These are phyloP conservation scores for Hetaerina titia DNA, from an alignment of 2,888 invertebrate genomes.

Conservation along the genomic window DNA sequence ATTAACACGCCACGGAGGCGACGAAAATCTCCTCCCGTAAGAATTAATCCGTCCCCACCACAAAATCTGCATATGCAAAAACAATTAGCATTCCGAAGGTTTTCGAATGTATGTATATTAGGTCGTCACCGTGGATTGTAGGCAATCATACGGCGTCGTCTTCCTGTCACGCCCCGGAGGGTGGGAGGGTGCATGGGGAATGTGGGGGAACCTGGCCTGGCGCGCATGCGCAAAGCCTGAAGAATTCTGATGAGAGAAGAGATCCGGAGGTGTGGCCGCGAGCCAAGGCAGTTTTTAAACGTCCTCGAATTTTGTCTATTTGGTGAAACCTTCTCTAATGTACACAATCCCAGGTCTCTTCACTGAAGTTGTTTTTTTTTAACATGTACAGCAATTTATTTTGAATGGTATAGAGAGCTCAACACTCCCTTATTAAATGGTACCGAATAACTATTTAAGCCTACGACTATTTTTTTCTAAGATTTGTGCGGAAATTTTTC, in stretches of 20 bases:
- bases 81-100: slow-evolving; percentile 1
- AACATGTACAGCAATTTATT: too few species aligned
- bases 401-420: too few species aligned
- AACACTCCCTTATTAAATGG: too few species aligned
- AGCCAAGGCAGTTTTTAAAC: not conserved
- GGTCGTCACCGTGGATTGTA: not conserved
- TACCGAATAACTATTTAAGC: too few species aligned
- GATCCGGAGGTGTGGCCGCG: not conserved
- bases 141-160: not conserved
- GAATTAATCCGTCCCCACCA: not conserved
- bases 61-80: not conserved
- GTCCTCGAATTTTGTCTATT: not conserved
- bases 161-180: not conserved
- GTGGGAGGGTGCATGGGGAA: not conserved
- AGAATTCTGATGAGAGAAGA: not conserved
- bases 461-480: too few species aligned
- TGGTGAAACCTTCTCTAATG: too few species aligned
- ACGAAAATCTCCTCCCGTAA: not conserved
- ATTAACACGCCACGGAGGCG: not conserved
- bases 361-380: too few species aligned
- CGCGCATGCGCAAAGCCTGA: not conserved
- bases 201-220: too few species aligned
- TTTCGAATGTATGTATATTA: slow-evolving; percentile 26
- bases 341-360: too few species aligned
- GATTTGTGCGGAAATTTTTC: too few species aligned